Percentiles rank a stretch among this genome's conserved stretches.
These are phyloP conservation scores for Palythoa caribaeorum DNA, from an alignment of 92 coral and sea anemone genomes.

Conservation along the genomic window DNA sequence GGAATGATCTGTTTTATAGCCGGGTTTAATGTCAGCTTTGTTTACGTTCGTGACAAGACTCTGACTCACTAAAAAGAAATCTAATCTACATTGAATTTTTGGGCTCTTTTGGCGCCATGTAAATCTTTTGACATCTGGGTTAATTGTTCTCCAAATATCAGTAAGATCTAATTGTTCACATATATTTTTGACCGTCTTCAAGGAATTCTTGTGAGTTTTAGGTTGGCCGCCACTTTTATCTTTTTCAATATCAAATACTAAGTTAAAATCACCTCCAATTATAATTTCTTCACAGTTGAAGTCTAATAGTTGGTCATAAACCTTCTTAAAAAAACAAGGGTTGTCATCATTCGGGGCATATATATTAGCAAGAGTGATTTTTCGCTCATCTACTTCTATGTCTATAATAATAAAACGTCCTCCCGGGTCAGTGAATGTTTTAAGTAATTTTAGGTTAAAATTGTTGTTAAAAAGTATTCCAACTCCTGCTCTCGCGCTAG, in stretches of 20 bases:
- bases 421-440: slow-evolving; percentile 15
- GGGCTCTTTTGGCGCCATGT: slow-evolving; percentile 21
- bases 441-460: slow-evolving; percentile 28
- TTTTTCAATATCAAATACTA: slow-evolving; percentile 19
- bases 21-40: no score
- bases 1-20: no score
- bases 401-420: slow-evolving; percentile 39
- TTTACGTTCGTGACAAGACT: background rate
- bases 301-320: background rate
- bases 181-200: slow-evolving; percentile 19
- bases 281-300: slow-evolving; percentile 1
- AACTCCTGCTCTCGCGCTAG: slow-evolving; percentile 27
- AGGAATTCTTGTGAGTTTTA: slow-evolving; percentile 29
- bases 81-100: slow-evolving; percentile 28
- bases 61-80: slow-evolving; percentile 38
- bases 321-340: slow-evolving; percentile 27
- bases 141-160: slow-evolving; percentile 30
- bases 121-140: slow-evolving; percentile 1
- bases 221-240: slow-evolving; percentile 19
- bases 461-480: slow-evolving; percentile 33
- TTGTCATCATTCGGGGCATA: slow-evolving; percentile 45
- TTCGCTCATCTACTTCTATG: slow-evolving; percentile 13
- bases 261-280: slow-evolving; percentile 39
- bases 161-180: slow-evolving; percentile 1
- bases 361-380: slow-evolving; percentile 23